A percentile compares a stretch with the other conserved stretches of the same genome.
These are phyloP conservation scores for Propithecus deckenii DNA, from an alignment of 2,797 vertebrate species.

Conservation along the genomic window DNA sequence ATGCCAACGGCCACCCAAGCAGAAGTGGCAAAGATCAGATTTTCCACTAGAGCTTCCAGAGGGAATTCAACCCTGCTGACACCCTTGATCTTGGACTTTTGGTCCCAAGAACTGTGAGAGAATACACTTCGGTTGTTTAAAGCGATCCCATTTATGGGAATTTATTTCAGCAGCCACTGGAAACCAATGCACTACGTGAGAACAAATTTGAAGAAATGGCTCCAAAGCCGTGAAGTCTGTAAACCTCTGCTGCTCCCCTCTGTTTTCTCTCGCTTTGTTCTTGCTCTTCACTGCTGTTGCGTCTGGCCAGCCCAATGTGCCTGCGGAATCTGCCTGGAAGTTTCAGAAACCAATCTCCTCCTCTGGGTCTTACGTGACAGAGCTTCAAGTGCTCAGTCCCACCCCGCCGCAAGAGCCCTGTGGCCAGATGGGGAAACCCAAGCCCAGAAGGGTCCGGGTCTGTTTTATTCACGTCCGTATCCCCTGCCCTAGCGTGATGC, in stretches of 20 bases:
- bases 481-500: fast-evolving
- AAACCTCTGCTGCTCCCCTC: neutral
- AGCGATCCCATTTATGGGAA: neutral
- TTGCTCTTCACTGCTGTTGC: neutral
- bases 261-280: neutral
- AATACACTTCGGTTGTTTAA: neutral
- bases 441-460: neutral
- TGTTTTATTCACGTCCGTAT: fast-evolving
- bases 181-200: neutral
- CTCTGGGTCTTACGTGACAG: neutral
- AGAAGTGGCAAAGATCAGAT: neutral
- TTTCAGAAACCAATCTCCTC: neutral
- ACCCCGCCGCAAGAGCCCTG: neutral
- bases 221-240: neutral
- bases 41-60: neutral
- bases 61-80: fast-evolving
- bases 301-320: neutral
- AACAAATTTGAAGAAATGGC: neutral
- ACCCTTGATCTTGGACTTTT: neutral
- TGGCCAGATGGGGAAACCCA: neutral
- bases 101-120: neutral
- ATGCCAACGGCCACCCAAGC: neutral
- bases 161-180: neutral
- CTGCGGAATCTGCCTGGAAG: neutral
- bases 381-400: neutral